These are phyloP conservation scores for Mormyrops boulengeri DNA, from an alignment of 2,797 vertebrate species.

Conservation along the genomic window DNA sequence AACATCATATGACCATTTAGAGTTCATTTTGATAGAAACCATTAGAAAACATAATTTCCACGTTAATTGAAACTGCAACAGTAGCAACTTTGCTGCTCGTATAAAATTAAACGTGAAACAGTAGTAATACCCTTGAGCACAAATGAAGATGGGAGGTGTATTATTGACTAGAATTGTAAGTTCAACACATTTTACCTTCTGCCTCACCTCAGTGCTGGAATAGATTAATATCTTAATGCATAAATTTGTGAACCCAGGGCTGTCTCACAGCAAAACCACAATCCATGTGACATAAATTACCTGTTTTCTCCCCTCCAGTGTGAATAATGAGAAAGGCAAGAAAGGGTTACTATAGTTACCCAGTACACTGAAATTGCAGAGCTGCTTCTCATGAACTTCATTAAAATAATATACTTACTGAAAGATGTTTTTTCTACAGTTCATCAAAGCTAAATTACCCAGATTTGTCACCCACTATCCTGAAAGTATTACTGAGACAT, in stretches of 20 bases:
- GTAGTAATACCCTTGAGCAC: background rate
- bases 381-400: background rate
- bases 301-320: background rate
- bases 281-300: background rate
- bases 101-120: conserved; percentile 7
- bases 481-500: background rate
- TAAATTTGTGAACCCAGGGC: background rate
- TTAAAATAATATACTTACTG: background rate
- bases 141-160: background rate
- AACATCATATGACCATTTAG: background rate
- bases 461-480: conserved; percentile 1
- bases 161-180: background rate
- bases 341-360: background rate
- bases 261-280: background rate
- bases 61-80: background rate
- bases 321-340: background rate
- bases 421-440: background rate
- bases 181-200: background rate
- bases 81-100: background rate
- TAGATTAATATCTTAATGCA: background rate
- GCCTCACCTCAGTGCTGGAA: background rate
- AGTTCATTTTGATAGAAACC: background rate
- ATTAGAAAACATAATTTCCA: background rate
- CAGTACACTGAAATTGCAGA: background rate
- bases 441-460: background rate